These are phyloP conservation scores for Cosmopolites sordidus DNA, from an alignment of 2,888 invertebrate species.

Conservation along the genomic window DNA sequence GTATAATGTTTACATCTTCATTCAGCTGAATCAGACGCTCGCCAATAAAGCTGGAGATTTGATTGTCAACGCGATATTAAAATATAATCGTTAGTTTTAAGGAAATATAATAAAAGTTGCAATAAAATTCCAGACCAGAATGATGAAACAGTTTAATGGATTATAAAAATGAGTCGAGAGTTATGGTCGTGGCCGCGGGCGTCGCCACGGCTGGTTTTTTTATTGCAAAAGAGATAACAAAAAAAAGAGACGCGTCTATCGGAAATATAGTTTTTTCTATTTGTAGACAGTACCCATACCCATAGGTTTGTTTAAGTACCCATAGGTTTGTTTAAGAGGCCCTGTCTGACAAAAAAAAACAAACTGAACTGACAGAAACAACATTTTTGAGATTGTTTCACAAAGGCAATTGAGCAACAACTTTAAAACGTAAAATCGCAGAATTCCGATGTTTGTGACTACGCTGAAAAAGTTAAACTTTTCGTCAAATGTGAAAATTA, in stretches of 20 bases:
- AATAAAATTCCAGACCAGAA: conserved; percentile 19
- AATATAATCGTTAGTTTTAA: conserved; percentile 26
- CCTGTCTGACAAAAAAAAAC: too few species aligned
- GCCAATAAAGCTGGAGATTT: conserved; percentile 5
- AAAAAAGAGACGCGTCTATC: conserved; percentile 11
- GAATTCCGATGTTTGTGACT: too few species aligned
- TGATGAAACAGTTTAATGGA: conserved; percentile 23
- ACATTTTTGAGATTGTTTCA: too few species aligned
- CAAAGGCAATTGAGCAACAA: too few species aligned
- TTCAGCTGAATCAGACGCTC: not conserved
- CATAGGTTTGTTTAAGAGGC: too few species aligned
- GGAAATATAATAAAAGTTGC: conserved; percentile 21
- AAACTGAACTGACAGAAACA: too few species aligned
- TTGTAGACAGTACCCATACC: too few species aligned
- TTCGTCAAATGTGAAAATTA: too few species aligned
- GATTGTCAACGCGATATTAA: conserved; percentile 19
- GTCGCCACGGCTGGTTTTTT: conserved; percentile 17
- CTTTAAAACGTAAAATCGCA: too few species aligned
- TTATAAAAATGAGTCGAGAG: conserved; percentile 16
- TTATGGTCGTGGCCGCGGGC: conserved; percentile 15
- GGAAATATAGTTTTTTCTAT: conserved; percentile 17
- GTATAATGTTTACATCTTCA: too few species aligned
- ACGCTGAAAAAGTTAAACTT: too few species aligned
- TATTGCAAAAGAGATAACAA: conserved; percentile 18
- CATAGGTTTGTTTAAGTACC: too few species aligned